Evolutionary conservation across 2,797 vertebrate genomes (phyloP), one percentile per base, ranked within the genome.

Genomic region (Odontamblyopus lacepedii): DNA sequence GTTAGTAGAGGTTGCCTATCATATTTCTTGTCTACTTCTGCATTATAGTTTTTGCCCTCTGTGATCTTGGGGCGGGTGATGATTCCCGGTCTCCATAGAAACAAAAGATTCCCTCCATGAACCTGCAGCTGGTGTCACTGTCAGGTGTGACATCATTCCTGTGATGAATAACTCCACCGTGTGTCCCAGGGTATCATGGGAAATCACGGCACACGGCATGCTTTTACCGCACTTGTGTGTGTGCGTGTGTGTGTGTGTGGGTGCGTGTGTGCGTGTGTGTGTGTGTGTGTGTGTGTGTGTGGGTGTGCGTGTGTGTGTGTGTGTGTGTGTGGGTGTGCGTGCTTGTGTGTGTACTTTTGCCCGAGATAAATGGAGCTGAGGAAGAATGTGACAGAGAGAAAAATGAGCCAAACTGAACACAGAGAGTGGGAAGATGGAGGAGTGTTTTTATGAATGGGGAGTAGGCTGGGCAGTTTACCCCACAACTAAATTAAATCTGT

Each of bases 311-410:
- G 23, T 23, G 23, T 23, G 23, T 23, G 23, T 23, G 23, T 23
- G 23, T 23, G 23, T 23, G 23, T 23, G 23, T 23, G 23, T 23
- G 15, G 68, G 26, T 76, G 53, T 56, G 41, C 65, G 71, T 23
- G 56, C 30, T 59, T 27, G 48, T 48, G 67, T 61, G 72, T 75
- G 69, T 65, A 72, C 50, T 55, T 57, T 57, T 65, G 63, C 11
- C 32, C 3, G 68, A 81, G 87, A 89, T 87, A 71, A 89, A 90
- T 90, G 89, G 80, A 50, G 70, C 72, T 44, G 0, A 5, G 76
- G 73, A 72, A 75, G 72, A 67, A 78, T 32, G 83, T 82, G 89
- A 83, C 87, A 89, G 83, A 81, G 71, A 82, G 78, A 86, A 83
- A 75, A 88, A 88, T 80, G 83, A 85, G 73, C 69, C 51, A 44